Base-by-base conservation (phyloP, 2,888 invertebrate genomes). In the Phlogophora meticulosa region DNA sequence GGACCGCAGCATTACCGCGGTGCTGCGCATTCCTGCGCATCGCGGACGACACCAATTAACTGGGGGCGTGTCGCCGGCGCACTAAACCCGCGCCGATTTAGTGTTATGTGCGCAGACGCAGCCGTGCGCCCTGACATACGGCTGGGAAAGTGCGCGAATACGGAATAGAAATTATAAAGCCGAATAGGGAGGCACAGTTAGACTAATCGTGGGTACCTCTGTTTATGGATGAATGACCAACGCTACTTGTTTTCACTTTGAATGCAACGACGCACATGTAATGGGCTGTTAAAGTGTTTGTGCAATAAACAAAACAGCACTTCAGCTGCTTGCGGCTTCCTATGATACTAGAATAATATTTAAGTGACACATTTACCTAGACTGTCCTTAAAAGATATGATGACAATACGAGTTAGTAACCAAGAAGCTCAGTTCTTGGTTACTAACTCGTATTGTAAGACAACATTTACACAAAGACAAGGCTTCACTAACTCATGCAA, bases 41-140 rank as follows among this genome's bases (percentile, higher is more conserved):
- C 70, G 73, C 74, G 76, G 81, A 86, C 82, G 89, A 85, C 87
- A 90, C 87, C 90, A 91, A 92, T 92, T 91, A 92, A 85, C 89
- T 65, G 74, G 62, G 86, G 88, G 88, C 86, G 88, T 87, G 88
- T 85, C 84, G 85, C 85, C 81, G 78, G 79, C 77, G 85, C 85
- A 85, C 85, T 81, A 78, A 81, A 79, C 82, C 75, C 75, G 79
- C 83, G 78, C 74, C 83, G 87, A 86, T 87, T 90, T 90, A 88
- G 84, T 86, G 85, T 87, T 89, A 88, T 88, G 87, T 84, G 84
- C 85, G 80, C 78, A 66, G 52, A 68, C 70, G 83, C 76, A 75
- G 65, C 74, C 70, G 67, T 72, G 60, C 68, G 48, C 68, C 48
- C 58, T 60, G 74, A 83, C 82, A 83, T 68, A 85, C 82, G 56